Evolutionary conservation across 2,888 invertebrate genomes (phyloP).

Genomic region (Terebella lapidaria): DNA sequence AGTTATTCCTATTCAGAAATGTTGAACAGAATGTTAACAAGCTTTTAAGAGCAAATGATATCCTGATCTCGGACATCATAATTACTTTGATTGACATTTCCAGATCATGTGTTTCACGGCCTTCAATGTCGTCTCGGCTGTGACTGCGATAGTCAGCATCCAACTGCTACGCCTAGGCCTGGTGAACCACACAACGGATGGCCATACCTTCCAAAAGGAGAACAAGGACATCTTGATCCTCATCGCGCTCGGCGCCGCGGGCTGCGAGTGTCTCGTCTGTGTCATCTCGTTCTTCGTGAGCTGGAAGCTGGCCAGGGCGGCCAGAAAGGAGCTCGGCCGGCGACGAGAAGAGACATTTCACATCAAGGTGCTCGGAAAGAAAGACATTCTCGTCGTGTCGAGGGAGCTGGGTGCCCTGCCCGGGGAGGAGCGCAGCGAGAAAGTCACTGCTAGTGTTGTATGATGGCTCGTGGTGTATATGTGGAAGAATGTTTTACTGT

Average conservation of each 20-base stretch:
- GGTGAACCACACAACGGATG: slow-evolving; percentile 53
- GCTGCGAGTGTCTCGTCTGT: slow-evolving; percentile 49
- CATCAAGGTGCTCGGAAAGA: slow-evolving; percentile 52
- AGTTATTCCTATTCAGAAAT: too few relatives aligned
- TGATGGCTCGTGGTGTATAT: too few relatives aligned
- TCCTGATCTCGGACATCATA: neutral
- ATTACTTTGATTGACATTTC: neutral
- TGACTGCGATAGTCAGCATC: slow-evolving; percentile 52
- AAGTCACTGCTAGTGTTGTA: too few relatives aligned
- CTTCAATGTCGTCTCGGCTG: slow-evolving; percentile 51
- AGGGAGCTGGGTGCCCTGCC: slow-evolving; percentile 14
- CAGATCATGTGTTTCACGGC: slow-evolving; percentile 55
- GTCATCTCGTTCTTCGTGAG: slow-evolving; percentile 47
- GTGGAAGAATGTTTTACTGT: too few relatives aligned
- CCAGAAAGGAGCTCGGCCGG: slow-evolving; percentile 49
- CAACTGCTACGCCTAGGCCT: slow-evolving; percentile 54
- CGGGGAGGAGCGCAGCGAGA: slow-evolving; percentile 12
- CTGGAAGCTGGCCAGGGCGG: slow-evolving; percentile 49
- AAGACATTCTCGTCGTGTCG: slow-evolving; percentile 52
- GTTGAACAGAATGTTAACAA: too few relatives aligned
- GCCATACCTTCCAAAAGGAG: slow-evolving; percentile 52
- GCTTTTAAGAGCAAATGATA: too few relatives aligned
- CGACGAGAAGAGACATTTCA: slow-evolving; percentile 52
- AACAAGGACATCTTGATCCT: slow-evolving; percentile 48
- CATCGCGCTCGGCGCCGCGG: slow-evolving; percentile 45